Evolutionary conservation across 1,140 invertebrate species (phyloP), one percentile per base, ranked within the genome.

Genomic region (Pseudomyrmex sp.): DNA sequence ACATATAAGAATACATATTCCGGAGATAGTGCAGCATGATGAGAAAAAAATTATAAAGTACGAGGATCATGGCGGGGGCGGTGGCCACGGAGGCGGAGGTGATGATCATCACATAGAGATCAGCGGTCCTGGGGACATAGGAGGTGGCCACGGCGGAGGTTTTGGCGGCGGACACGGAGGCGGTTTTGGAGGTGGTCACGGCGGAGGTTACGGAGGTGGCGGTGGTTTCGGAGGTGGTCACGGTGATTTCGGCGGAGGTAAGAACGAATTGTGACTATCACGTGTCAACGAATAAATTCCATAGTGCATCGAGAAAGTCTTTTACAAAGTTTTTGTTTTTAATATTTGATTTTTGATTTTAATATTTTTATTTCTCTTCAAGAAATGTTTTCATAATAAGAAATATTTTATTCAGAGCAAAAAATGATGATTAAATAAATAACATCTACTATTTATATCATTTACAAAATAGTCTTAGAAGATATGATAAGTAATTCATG

Each of bases 1-100:
- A 7, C 94, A 95, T 61, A 95, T 95, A 75, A 91, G 89, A 65
- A 94, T 95, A 59, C 94, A 95, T 63, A 56, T 95, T 8, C 91
- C 93, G 2, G 90, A 93, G 50, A 83, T 91, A 61, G 75, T 91
- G 2, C 88, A 93, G 8, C 93, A 94, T 58, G 89, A 93, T 18
- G 91, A 92, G 44, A 91, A 91, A 58, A 85, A 91, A 15, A 52
- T 91, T 5, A 86, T 86, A n/a, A 88, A 89, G 3, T 86, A 91
- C 15, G 88, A 93, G n/a, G 91, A 91, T 46, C 92, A 93, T 52
- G 90, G 89, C 4, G 88, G 91, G 7, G 88, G 89, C 5, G 87
- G 89, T 5, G 87, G 84, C 9, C 65, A 82, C 12, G 88, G 84
- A 1, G 85, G 90, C 13, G 87, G 88, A 8, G 84, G 79, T 15